A percentile compares a stretch with the other conserved stretches of the same genome.
These are phyloP conservation scores for Egretta garzetta DNA, from an alignment of 2,113 vertebrate genomes.

Conservation along the genomic window DNA sequence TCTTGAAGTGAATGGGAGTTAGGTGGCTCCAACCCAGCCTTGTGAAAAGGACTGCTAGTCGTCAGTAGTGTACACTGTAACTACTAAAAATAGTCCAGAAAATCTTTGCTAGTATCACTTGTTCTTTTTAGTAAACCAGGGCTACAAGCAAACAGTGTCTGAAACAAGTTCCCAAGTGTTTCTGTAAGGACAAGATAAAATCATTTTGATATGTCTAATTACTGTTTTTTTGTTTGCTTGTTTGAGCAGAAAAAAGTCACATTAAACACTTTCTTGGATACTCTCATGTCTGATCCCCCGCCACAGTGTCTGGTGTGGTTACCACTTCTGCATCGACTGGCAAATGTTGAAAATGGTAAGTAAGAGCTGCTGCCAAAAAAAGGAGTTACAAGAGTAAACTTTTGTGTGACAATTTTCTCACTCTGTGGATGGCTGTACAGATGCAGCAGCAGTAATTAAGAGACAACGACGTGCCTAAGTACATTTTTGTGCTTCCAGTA, in stretches of 20 bases:
- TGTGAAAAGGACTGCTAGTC: not conserved
- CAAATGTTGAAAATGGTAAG: constrained; percentile 98
- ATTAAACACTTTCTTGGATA: constrained; percentile 96
- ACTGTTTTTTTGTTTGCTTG: constrained; percentile 34
- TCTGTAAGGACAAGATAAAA: not conserved
- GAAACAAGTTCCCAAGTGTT: not conserved
- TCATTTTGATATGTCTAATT: not conserved
- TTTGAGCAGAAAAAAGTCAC: constrained; percentile 93
- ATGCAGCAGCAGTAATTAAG: not conserved
- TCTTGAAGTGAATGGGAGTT: not conserved
- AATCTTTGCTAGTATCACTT: not conserved
- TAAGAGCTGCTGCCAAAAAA: not conserved
- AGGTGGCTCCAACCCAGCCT: not conserved
- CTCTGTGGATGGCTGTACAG: not conserved
- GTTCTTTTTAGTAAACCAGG: not conserved
- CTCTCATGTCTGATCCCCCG: constrained; percentile 96
- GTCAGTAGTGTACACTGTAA: not conserved
- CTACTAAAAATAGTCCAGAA: not conserved
- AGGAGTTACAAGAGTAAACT: not conserved
- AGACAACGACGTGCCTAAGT: not conserved
- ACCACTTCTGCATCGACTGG: constrained; percentile 94
- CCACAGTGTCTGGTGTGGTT: constrained; percentile 98
- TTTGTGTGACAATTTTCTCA: not conserved
- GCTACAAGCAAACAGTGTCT: not conserved
- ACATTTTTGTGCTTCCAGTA: not conserved